Conservation (phyloP, 1,140 invertebrate genomes). For the Bacillus rossius region DNA sequence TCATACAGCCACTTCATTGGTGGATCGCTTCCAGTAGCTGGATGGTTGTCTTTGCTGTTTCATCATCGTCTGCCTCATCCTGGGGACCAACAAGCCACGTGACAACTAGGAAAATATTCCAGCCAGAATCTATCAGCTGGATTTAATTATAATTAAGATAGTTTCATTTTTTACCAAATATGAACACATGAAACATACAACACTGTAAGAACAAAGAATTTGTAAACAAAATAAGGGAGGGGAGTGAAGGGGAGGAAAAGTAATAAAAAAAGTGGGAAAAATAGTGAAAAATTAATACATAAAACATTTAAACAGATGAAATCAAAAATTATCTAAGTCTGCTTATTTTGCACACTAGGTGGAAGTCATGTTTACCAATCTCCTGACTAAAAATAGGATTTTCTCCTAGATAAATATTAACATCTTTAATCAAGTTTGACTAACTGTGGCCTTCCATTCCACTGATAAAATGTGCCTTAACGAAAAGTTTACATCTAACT, state of each 20-base stretch:
- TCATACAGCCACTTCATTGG: neutral
- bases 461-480: too few species aligned
- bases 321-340: too few species aligned
- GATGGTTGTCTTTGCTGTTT: constrained; percentile 15
- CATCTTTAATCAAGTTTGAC: too few species aligned
- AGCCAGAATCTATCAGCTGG: neutral
- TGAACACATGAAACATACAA: too few species aligned
- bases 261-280: neutral
- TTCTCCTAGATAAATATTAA: too few species aligned
- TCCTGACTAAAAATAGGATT: too few species aligned
- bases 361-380: too few species aligned
- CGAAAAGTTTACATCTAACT: too few species aligned
- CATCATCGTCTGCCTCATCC: constrained; percentile 18
- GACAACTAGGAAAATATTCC: neutral
- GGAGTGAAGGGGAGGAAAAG: neutral
- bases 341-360: too few species aligned
- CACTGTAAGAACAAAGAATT: neutral
- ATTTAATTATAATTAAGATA: too few species aligned
- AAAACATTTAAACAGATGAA: neutral
- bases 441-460: too few species aligned
- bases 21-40: constrained; percentile 18
- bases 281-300: neutral
- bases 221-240: neutral
- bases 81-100: neutral
- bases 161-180: too few species aligned